phyloP scores from a whole-genome alignment of 2,113 vertebrate genomes.

The Melospiza georgiana region DNA sequence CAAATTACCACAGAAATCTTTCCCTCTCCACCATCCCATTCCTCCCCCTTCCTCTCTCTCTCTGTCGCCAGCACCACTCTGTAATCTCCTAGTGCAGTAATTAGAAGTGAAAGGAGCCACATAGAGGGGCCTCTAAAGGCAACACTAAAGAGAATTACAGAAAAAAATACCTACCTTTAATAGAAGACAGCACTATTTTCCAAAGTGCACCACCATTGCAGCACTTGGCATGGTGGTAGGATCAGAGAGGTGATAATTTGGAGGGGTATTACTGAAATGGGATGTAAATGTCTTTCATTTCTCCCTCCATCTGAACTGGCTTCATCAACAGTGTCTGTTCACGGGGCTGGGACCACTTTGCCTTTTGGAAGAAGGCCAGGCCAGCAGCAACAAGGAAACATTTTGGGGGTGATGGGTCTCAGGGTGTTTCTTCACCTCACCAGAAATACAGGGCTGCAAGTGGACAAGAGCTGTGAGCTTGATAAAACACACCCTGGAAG shows the following conservation, averaged over 20 bases:
- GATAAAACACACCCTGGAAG: background rate
- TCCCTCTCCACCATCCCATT: slow-evolving; percentile 66
- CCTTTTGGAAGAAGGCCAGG: background rate
- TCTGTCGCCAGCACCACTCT: slow-evolving; percentile 62
- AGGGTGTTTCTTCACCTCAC: background rate
- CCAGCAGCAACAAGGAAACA: background rate
- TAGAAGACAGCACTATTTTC: slow-evolving; percentile 44
- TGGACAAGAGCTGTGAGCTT: background rate
- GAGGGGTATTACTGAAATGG: slow-evolving; percentile 13
- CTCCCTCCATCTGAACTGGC: background rate
- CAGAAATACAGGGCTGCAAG: background rate
- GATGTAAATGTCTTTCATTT: slow-evolving; percentile 8
- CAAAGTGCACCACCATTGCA: slow-evolving; percentile 6
- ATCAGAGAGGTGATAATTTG: slow-evolving; percentile 14
- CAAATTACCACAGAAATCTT: slow-evolving; percentile 71
- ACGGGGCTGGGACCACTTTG: background rate
- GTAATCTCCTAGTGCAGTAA: slow-evolving; percentile 69
- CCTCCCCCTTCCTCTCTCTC: slow-evolving; percentile 55
- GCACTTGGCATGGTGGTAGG: background rate
- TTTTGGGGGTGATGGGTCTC: background rate
- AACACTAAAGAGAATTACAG: slow-evolving; percentile 61
- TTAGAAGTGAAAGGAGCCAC: slow-evolving; percentile 71
- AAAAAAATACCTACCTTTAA: slow-evolving; percentile 64
- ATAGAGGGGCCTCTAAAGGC: slow-evolving; percentile 62
- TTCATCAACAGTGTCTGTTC: background rate